Base-by-base conservation (phyloP, 2,113 vertebrate genomes). In the Lutjanus erythropterus region DNA sequence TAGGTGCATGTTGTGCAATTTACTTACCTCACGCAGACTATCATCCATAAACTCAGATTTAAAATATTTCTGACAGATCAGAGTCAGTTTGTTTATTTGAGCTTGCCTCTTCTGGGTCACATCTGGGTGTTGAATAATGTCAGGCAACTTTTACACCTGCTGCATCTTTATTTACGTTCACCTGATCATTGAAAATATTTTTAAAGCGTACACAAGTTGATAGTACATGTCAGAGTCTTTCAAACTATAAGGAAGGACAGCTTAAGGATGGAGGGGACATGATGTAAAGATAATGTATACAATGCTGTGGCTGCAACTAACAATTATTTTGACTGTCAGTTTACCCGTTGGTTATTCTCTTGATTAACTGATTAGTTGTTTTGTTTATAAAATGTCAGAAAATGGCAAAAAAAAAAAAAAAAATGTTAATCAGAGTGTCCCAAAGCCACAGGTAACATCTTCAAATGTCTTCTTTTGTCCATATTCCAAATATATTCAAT, bases 1-100 rank as follows among this genome's bases (percentile, higher is more conserved):
- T 44, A 50, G n/a, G 60, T 49, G 42, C 44, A 59, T 53, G 42
- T 70, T 78, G 46, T 47, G 23, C 41, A 82, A 53, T 72, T 66
- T 41, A 50, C 8, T 61, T 35, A 31, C n/a, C 25, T 69, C 55
- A 76, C 70, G 49, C 14, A 70, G 29, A 27, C 41, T 76, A 42
- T 39, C 39, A n/a, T 71, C 41, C 18, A 52, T 46, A 70, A 64
- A 35, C 19, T 27, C 23, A 71, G 58, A 37, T 70, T 68, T 39
- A 35, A 29, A 21, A 16, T 33, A 37, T 73, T 46, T 67, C 19
- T 55, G 47, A 47, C 25, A 53, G 18, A 8, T 75, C 2, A 2
- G 25, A 67, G 47, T 21, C 29, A n/a, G 8, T 42, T 15, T 15
- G 41, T 6, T 42, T 3, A 61, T 27, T 23, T 6, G 16, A 5